These are phyloP conservation scores for Tachina lurida DNA, from an alignment of 2,888 invertebrate species.

Conservation along the genomic window DNA sequence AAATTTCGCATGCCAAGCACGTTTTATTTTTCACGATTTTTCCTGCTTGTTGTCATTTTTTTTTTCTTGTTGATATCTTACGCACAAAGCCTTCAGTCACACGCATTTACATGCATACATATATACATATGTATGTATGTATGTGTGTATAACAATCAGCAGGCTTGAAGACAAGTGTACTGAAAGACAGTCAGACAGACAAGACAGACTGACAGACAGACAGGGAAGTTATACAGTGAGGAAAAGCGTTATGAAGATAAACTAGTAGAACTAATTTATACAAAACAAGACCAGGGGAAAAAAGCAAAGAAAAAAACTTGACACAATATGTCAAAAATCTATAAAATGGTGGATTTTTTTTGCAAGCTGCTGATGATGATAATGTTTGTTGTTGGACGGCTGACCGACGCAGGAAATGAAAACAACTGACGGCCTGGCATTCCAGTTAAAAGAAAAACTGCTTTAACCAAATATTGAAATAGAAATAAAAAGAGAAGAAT, in stretches of 20 bases:
- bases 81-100: conserved; percentile 18
- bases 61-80: conserved; percentile 1
- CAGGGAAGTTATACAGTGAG: not conserved
- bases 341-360: conserved; percentile 14
- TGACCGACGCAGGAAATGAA: conserved; percentile 13
- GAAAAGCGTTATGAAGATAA: not conserved
- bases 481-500: not conserved
- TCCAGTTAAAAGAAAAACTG: conserved; percentile 29
- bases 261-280: not conserved
- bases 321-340: conserved; percentile 59
- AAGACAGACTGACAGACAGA: not conserved
- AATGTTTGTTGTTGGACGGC: conserved; percentile 7
- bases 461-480: conserved; percentile 16
- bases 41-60: not conserved
- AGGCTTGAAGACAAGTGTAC: not conserved
- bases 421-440: conserved; percentile 52
- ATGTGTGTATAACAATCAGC: not conserved
- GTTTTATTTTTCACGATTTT: conserved; percentile 59
- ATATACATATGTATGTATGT: not conserved
- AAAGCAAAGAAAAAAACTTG: conserved; percentile 32
- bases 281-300: not conserved
- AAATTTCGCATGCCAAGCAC: conserved; percentile 64
- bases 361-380: not conserved
- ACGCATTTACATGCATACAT: not conserved
- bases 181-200: not conserved